phyloP scores from a whole-genome alignment of 2,888 invertebrate species.

The Elegia similella region DNA sequence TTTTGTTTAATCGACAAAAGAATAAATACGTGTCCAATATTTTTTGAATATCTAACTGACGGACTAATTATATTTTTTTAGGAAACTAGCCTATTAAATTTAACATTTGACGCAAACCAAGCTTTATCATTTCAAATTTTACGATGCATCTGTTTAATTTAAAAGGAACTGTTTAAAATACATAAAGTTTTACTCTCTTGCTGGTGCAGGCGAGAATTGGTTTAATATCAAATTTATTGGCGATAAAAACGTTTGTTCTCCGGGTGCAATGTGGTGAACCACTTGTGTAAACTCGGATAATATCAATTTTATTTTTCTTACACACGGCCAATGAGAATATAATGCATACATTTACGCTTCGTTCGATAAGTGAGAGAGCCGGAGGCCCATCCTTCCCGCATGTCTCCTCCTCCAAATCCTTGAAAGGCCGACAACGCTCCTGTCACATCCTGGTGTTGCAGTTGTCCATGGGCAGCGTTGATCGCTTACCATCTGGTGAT shows the following conservation, averaged over 20 bases:
- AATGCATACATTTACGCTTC: no score
- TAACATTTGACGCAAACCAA: background rate
- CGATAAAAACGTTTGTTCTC: background rate
- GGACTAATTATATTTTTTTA: background rate
- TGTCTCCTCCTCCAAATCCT: no score
- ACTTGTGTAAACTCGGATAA: background rate
- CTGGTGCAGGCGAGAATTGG: constrained; percentile 1
- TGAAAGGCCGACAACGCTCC: no score
- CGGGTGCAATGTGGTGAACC: background rate
- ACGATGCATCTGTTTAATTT: background rate
- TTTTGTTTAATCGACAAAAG: no score
- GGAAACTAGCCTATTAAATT: background rate
- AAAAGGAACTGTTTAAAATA: constrained; percentile 23
- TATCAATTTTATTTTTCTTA: background rate
- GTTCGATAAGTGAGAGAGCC: no score
- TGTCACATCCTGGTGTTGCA: no score
- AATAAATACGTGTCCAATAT: no score
- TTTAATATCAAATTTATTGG: background rate
- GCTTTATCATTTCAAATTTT: constrained; percentile 1
- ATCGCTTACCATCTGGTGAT: no score
- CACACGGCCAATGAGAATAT: no score
- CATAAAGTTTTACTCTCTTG: constrained; percentile 19
- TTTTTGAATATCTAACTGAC: no score
- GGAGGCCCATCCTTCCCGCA: no score
- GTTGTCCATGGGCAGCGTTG: no score